These are phyloP conservation scores for Helogale parvula DNA, from an alignment of 2,113 vertebrate genomes.

Conservation along the genomic window DNA sequence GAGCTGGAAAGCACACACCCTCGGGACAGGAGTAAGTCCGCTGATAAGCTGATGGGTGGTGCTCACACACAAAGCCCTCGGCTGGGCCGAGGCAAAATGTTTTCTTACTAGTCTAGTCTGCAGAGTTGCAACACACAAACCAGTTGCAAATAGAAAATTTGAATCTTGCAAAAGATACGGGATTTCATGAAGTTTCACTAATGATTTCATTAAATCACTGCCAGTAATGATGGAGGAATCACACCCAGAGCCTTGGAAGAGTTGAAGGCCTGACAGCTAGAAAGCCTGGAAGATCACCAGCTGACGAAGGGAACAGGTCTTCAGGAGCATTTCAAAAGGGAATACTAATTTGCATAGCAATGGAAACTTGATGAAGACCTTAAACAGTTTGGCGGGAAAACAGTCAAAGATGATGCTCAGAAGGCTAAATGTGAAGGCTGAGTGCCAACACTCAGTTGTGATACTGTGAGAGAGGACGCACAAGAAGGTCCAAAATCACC, in stretches of 20 bases:
- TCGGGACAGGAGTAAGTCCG: not conserved
- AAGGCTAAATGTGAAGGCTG: not conserved
- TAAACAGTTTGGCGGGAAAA: not conserved
- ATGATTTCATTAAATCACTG: not conserved
- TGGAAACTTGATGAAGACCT: not conserved
- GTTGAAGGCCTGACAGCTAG: not conserved
- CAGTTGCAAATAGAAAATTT: not conserved
- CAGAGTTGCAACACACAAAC: not conserved
- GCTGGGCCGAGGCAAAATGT: not conserved
- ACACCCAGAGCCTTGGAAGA: not conserved
- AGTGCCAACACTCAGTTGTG: too few species aligned
- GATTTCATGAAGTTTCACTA: not conserved
- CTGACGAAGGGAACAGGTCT: not conserved
- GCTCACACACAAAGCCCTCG: not conserved
- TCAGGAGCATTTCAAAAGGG: not conserved
- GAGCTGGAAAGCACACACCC: not conserved
- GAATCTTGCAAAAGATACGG: not conserved
- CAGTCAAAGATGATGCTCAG: not conserved
- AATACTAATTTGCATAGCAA: not conserved
- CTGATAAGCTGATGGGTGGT: not conserved
- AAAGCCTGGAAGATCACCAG: not conserved
- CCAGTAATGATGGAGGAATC: not conserved
- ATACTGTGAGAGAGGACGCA: not conserved
- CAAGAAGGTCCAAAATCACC: not conserved
- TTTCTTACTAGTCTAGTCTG: not conserved